Conservation (phyloP, 37 sponge, comb jelly and placozoan species). For the Beroe forskalii region DNA sequence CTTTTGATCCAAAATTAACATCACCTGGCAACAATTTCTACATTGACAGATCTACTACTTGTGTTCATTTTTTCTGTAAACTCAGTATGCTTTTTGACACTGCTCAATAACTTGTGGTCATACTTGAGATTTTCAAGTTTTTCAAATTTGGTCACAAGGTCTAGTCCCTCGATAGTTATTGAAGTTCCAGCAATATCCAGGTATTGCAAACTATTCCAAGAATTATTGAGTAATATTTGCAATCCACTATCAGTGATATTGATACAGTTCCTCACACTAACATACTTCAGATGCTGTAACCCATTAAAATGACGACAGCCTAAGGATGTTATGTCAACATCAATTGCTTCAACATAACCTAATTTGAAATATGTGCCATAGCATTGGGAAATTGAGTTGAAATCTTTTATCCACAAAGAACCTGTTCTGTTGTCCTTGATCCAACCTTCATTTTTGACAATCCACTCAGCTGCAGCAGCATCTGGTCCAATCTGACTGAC, state of each 20-base stretch:
- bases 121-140: not conserved
- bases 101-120: not conserved
- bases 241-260: slow-evolving; percentile 45
- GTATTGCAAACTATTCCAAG: not conserved
- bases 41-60: too few relatives aligned
- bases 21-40: too few relatives aligned
- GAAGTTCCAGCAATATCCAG: slow-evolving; percentile 56
- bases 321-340: slow-evolving; percentile 36
- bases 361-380: not conserved
- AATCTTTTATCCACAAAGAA: slow-evolving; percentile 15
- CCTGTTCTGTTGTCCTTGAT: not conserved
- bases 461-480: slow-evolving; percentile 62
- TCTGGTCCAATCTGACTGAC: slow-evolving; percentile 25
- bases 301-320: slow-evolving; percentile 32
- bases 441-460: slow-evolving; percentile 53
- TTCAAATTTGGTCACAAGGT: not conserved
- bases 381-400: not conserved
- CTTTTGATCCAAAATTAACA: too few relatives aligned
- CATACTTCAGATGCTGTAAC: not conserved
- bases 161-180: not conserved
- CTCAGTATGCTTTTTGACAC: not conserved
- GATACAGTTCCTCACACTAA: slow-evolving; percentile 15
- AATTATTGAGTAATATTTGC: not conserved
- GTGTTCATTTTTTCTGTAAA: not conserved
- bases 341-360: slow-evolving; percentile 4